These are phyloP conservation scores for Drosophila malerkotliana DNA, from an alignment of 1,140 invertebrate genomes.

Conservation along the genomic window DNA sequence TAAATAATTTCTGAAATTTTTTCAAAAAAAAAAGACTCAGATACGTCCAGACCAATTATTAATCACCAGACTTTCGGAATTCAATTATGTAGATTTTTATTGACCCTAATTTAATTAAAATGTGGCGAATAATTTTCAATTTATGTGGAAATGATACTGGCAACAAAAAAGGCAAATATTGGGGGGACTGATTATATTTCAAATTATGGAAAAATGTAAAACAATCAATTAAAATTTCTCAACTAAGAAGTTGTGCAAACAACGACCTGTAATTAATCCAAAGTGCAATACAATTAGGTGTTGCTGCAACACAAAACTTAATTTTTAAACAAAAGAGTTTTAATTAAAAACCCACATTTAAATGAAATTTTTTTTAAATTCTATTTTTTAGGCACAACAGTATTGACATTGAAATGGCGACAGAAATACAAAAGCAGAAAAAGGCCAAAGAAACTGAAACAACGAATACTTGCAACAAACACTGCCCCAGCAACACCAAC, in stretches of 20 bases:
- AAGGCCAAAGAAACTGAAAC: constrained; percentile 79
- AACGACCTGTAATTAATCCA: no score
- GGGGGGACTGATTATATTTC: constrained; percentile 3
- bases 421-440: constrained; percentile 83
- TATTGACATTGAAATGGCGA: constrained; percentile 83
- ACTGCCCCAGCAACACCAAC: constrained; percentile 57
- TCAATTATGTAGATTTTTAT: constrained; percentile 35
- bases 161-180: constrained; percentile 4
- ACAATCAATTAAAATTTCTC: background rate
- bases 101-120: constrained; percentile 15
- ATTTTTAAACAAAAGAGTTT: background rate
- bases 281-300: no score
- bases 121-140: constrained; percentile 13
- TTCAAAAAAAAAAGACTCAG: background rate
- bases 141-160: constrained; percentile 25
- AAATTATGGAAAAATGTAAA: constrained; percentile 8
- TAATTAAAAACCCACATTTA: background rate
- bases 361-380: background rate
- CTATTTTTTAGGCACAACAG: constrained; percentile 59
- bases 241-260: no score
- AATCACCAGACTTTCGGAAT: constrained; percentile 19
- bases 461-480: constrained; percentile 63
- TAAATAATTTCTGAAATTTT: constrained; percentile 12
- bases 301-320: background rate
- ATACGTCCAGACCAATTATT: constrained; percentile 8